A percentile compares a stretch with the other conserved stretches of the same genome.
These are phyloP conservation scores for Prosapia bicincta DNA, from an alignment of 2,888 invertebrate genomes.

Conservation along the genomic window DNA sequence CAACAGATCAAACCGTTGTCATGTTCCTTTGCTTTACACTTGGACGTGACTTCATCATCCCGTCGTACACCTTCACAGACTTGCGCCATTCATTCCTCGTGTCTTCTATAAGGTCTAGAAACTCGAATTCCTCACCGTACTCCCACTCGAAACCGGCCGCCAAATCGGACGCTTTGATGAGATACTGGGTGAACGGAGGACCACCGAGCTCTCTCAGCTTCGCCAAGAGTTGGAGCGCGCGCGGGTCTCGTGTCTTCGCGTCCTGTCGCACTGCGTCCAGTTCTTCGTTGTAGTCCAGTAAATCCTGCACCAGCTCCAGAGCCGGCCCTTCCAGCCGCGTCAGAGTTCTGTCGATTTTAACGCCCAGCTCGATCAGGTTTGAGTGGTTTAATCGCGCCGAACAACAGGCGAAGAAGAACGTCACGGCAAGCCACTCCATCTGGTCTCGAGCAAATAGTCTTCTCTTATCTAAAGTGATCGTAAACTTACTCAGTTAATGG, in stretches of 20 bases:
- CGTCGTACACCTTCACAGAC: neutral
- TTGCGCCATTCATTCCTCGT: neutral
- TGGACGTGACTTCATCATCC: too few species aligned
- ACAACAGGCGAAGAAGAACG: neutral
- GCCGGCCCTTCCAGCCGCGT: neutral
- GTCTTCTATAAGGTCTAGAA: neutral
- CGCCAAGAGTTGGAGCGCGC: neutral
- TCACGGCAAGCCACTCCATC: too few species aligned
- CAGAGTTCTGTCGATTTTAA: neutral
- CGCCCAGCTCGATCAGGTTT: neutral
- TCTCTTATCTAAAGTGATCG: too few species aligned
- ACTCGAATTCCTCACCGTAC: neutral
- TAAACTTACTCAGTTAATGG: too few species aligned
- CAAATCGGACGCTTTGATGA: neutral
- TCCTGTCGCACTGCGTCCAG: neutral
- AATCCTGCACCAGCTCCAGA: neutral
- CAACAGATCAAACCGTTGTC: too few species aligned
- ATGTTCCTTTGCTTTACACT: too few species aligned
- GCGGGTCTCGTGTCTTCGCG: neutral
- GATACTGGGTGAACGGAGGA: neutral
- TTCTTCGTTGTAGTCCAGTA: neutral
- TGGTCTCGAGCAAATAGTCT: too few species aligned
- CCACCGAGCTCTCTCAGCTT: neutral
- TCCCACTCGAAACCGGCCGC: neutral
- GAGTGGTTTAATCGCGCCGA: neutral